phyloP scores from a whole-genome alignment of 2,888 invertebrate species.

The Biston betularia region DNA sequence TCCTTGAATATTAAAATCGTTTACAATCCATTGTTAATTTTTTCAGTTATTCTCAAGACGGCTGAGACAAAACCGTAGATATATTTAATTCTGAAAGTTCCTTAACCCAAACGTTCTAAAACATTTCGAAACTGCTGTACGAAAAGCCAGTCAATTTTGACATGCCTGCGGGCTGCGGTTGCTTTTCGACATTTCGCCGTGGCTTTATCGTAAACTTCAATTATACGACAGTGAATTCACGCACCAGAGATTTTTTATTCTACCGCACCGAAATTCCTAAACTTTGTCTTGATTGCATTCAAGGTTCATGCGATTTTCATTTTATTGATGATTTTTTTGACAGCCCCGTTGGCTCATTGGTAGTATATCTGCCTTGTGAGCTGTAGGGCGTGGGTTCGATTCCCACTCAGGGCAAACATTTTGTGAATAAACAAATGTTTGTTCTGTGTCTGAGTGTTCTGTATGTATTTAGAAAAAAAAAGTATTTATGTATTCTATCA shows the following conservation, averaged over 20 bases:
- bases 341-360: no score
- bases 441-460: no score
- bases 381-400: no score
- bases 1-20: slow-evolving; percentile 7
- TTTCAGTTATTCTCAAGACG: slow-evolving; percentile 13
- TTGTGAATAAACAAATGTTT: no score
- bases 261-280: no score
- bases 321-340: no score
- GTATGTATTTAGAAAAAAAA: no score
- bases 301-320: no score
- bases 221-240: slow-evolving; percentile 29
- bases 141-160: slow-evolving; percentile 54
- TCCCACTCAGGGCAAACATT: no score
- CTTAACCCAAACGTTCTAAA: slow-evolving; percentile 39
- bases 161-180: slow-evolving; percentile 62
- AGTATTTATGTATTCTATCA: no score
- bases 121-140: slow-evolving; percentile 55
- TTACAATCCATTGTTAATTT: slow-evolving; percentile 11
- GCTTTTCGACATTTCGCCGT: slow-evolving; percentile 56
- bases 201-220: slow-evolving; percentile 48
- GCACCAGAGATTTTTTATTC: background rate
- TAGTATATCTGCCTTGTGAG: no score
- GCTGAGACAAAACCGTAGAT: slow-evolving; percentile 7
- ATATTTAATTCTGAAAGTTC: slow-evolving; percentile 20
- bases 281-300: no score